Base-by-base conservation (phyloP, 2,888 invertebrate species). In the Campopleginae sp. region DNA sequence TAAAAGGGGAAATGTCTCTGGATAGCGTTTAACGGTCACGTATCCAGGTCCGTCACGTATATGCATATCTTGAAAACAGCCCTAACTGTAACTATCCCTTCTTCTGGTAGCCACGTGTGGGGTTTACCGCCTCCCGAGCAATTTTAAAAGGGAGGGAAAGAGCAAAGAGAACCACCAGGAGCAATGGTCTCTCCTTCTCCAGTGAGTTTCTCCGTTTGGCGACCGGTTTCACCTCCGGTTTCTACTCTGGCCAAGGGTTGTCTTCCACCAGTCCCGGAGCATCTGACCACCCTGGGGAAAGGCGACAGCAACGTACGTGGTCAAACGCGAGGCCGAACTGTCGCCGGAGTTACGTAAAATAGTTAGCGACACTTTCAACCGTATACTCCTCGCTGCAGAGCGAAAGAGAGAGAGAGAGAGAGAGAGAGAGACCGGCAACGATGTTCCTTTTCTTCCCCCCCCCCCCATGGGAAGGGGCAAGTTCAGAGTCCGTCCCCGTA, bases 311-410 rank as follows among this genome's bases (percentile, higher is more conserved):
- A 65, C 93, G 93, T 93, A 93, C 93, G 93, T 93, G 93, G 93
- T 94, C 93, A 94, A 58, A 91, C 93, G 91, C 90, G 91, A 92
- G 79, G 91, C 91, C 92, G 93, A 93, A 93, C 93, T 93, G 93
- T 93, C 93, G 93, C 90, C 92, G 89, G 93, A 94, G 93, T 93
- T 93, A 93, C 92, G 93, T 93, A 93, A 93, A 93, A 93, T 93
- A 93, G 93, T 94, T 94, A 93, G 93, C 93, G 93, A 93, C 93
- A 93, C 93, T 93, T 93, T 91, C 91, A 90, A 88, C 89, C 87
- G 33, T 61, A 61, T 68, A 84, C 81, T 12, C 17, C 33, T 42
- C 6, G 78, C 33, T 27, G 61, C 17, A 46, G 61, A 58, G 54
- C 17, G n/a, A 51, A 44, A 27, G 42, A 63, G 17, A 14, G 74